phyloP scores from a whole-genome alignment of 2,888 invertebrate species.

The Fragum sueziense region DNA sequence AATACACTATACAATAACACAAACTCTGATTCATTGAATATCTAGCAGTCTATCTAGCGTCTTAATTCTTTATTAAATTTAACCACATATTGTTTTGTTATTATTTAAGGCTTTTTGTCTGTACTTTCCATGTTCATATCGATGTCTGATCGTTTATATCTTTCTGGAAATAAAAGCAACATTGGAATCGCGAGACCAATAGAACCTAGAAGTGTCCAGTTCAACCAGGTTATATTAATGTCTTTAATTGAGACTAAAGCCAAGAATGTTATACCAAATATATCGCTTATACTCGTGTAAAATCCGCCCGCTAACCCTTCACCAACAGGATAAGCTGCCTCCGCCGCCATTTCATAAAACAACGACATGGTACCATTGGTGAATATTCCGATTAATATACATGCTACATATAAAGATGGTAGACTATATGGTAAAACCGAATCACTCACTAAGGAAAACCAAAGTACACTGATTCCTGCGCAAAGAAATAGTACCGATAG shows the following conservation, averaged over 20 bases:
- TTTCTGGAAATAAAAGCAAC: constrained; percentile 39
- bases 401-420: constrained; percentile 35
- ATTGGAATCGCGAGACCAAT: constrained; percentile 29
- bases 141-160: constrained; percentile 42
- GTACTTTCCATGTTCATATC: constrained; percentile 27
- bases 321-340: constrained; percentile 49
- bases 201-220: constrained; percentile 46
- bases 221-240: constrained; percentile 48
- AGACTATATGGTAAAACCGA: constrained; percentile 25
- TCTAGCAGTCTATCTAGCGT: no score
- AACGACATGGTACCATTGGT: constrained; percentile 44
- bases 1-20: no score
- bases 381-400: constrained; percentile 46
- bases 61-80: no score
- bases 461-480: constrained; percentile 24
- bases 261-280: constrained; percentile 35
- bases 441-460: constrained; percentile 44
- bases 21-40: no score
- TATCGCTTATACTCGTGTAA: constrained; percentile 16
- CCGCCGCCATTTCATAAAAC: constrained; percentile 48
- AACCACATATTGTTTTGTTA: no score
- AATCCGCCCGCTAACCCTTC: constrained; percentile 52
- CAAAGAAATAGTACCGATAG: constrained; percentile 21
- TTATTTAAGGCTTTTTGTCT: no score
- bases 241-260: constrained; percentile 32